Evolutionary conservation across 1,140 invertebrate species (phyloP).

Genomic region (Drosophila lacteicornis): DNA sequence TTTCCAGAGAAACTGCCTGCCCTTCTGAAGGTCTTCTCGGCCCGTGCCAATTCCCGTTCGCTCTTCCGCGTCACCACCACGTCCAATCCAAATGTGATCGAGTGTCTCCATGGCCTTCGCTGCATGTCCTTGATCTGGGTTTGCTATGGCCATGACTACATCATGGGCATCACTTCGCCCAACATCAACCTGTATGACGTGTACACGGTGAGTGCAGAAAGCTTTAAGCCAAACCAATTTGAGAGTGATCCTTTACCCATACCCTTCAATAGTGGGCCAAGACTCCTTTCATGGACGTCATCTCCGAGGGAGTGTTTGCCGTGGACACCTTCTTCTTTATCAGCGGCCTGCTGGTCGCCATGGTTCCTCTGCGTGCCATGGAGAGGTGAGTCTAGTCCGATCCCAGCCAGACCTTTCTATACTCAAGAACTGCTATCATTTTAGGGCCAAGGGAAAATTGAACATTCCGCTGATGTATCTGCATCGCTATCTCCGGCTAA

Average conservation of each 20-base stretch:
- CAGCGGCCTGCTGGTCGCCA: conserved; percentile 88
- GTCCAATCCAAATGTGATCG: conserved; percentile 63
- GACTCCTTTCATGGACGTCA: conserved; percentile 86
- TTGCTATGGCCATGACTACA: conserved; percentile 87
- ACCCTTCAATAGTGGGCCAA: conserved; percentile 58
- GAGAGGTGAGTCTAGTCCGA: conserved; percentile 86
- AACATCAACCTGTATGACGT: conserved; percentile 60
- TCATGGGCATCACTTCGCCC: conserved; percentile 60
- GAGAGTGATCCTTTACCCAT: background rate
- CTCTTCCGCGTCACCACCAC: conserved; percentile 45
- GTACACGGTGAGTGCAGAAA: conserved; percentile 17
- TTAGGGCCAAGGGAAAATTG: conserved; percentile 58
- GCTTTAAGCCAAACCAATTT: background rate
- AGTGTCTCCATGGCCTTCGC: conserved; percentile 87
- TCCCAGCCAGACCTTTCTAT: too few species aligned
- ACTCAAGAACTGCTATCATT: background rate
- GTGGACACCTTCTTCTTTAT: conserved; percentile 90
- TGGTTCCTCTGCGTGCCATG: conserved; percentile 88
- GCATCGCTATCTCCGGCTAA: conserved; percentile 71
- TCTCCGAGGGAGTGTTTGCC: conserved; percentile 86
- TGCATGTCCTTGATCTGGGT: conserved; percentile 88
- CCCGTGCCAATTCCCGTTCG: conserved; percentile 45
- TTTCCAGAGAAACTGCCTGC: conserved; percentile 44
- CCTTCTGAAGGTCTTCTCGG: conserved; percentile 51
- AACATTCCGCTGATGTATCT: conserved; percentile 74